Evolutionary conservation across 2,113 vertebrate species (phyloP).

Genomic region (Tachuris rubrigastra): DNA sequence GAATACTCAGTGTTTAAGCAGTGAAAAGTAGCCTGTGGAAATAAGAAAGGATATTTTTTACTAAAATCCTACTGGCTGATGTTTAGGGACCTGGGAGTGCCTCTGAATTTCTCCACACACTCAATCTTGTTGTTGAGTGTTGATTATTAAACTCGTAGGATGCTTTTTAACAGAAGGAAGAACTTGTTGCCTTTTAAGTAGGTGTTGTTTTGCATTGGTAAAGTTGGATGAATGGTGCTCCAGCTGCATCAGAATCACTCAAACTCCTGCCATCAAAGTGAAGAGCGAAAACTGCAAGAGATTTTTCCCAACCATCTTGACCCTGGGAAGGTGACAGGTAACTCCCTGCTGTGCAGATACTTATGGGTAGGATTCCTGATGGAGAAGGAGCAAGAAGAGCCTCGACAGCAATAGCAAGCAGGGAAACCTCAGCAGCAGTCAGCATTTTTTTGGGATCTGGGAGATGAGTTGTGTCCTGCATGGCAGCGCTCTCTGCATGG

Average conservation of each 20-base stretch:
- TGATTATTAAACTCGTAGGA: background rate
- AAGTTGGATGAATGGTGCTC: background rate
- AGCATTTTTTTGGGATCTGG: background rate
- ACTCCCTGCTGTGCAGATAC: background rate
- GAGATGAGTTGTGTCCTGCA: background rate
- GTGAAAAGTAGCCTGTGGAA: background rate
- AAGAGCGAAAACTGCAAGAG: background rate
- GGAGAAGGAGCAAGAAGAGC: background rate
- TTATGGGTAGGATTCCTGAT: background rate
- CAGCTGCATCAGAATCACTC: background rate
- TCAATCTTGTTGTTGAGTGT: background rate
- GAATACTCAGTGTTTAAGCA: background rate
- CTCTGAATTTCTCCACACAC: background rate
- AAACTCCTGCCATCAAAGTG: background rate
- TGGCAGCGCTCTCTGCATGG: background rate
- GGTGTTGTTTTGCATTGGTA: background rate
- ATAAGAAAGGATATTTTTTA: background rate
- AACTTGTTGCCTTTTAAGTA: background rate
- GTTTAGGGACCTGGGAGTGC: background rate
- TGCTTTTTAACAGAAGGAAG: background rate
- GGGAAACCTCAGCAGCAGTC: accelerated
- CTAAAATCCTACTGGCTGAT: background rate
- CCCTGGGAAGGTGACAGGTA: background rate
- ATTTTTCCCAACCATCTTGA: background rate
- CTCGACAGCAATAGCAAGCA: background rate